Conservation (phyloP, 2,797 vertebrate species). For the Chlorospingus flavigularis region DNA sequence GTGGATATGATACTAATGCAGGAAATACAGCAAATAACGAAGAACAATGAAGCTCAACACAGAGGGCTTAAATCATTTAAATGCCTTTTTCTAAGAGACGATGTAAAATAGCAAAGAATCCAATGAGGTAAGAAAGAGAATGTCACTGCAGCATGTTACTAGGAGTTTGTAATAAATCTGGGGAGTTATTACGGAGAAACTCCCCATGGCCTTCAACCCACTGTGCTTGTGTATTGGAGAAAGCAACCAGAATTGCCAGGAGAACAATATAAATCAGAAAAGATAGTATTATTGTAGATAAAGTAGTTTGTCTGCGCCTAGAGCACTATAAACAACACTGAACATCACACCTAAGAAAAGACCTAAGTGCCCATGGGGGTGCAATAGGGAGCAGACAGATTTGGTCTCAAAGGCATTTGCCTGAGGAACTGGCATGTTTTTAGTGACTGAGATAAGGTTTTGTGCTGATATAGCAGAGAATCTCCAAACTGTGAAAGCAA, state of each 20-base stretch:
- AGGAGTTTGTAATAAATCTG: constrained; percentile 60
- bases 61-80: constrained; percentile 53
- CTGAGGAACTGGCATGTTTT: constrained; percentile 12
- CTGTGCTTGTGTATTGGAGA: constrained; percentile 25
- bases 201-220: constrained; percentile 36
- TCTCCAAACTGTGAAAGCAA: constrained; percentile 13
- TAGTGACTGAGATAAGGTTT: constrained; percentile 23
- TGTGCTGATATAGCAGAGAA: constrained; percentile 27
- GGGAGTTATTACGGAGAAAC: constrained; percentile 56
- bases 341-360: constrained; percentile 56
- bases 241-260: constrained; percentile 40
- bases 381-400: constrained; percentile 14
- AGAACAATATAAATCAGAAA: constrained; percentile 65
- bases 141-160: neutral
- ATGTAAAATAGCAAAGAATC: constrained; percentile 49
- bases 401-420: constrained; percentile 9
- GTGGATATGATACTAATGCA: constrained; percentile 41
- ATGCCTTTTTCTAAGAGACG: constrained; percentile 30
- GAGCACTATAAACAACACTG: constrained; percentile 62
- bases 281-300: constrained; percentile 63
- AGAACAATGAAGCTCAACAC: neutral
- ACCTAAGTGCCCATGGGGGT: constrained; percentile 56
- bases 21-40: constrained; percentile 11
- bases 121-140: constrained; percentile 38
- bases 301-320: constrained; percentile 58